Percentiles rank a stretch among this genome's conserved stretches.
These are phyloP conservation scores for Dendroctonus ponderosae DNA, from an alignment of 1,140 invertebrate species.

Conservation along the genomic window DNA sequence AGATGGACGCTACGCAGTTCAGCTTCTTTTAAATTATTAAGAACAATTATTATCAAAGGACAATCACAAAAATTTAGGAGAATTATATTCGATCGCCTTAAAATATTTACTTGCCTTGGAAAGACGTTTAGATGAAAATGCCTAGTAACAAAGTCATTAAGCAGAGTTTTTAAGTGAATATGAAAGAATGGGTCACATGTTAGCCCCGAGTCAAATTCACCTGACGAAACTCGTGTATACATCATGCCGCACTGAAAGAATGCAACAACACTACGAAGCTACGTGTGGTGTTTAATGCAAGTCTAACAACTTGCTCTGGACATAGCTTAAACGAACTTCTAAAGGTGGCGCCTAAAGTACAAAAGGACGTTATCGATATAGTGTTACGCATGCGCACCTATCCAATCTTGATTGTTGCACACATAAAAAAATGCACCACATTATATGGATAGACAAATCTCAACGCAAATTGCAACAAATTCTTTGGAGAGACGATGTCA, in stretches of 20 bases:
- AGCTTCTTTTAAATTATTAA: constrained; percentile 5
- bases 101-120: constrained; percentile 4
- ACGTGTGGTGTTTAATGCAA: no score
- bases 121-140: constrained; percentile 1
- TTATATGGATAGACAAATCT: no score
- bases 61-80: background rate
- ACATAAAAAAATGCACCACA: no score
- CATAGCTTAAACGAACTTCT: no score
- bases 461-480: no score
- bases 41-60: no score
- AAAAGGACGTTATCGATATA: constrained; percentile 1
- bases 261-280: background rate
- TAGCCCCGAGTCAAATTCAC: background rate
- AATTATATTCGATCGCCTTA: constrained; percentile 8
- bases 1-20: constrained; percentile 8
- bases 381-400: background rate
- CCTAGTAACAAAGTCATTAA: constrained; percentile 2
- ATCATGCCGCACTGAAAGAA: constrained; percentile 33
- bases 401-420: no score
- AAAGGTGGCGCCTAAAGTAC: background rate
- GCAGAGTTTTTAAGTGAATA: constrained; percentile 14
- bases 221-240: constrained; percentile 21
- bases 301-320: no score
- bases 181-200: constrained; percentile 15
- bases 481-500: no score